Base-by-base conservation (phyloP, 1,140 invertebrate genomes). In the Drosophila micromelanica region DNA sequence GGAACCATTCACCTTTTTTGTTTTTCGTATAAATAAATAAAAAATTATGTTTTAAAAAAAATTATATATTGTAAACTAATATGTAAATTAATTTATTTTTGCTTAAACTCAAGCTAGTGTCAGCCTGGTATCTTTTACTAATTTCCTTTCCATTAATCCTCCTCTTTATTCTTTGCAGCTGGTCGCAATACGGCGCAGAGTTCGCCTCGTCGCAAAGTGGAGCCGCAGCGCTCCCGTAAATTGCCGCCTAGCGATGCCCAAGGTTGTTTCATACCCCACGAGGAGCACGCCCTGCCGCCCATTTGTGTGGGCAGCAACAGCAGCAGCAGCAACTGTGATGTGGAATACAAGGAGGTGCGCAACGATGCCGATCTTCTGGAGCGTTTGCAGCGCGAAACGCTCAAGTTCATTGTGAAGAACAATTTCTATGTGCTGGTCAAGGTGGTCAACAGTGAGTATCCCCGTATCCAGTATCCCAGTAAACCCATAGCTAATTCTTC, bases 391-490 rank as follows among this genome's bases (percentile, higher is more conserved):
- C 93, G 93, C n/a, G 94, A 95, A 62, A 93, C 95, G 68, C 93
- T 97, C 20, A 95, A 94, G 90, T 97, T 97, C 93, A 95, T 95
- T n/a, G 91, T 97, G 3, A 96, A 96, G 84, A 94, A 95, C 62
- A 97, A 97, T 93, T 93, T 98, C 5, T 95, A 94, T 91, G 95
- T 97, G 5, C 94, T 94, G 61, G 95, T 97, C 4, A 97, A 96
- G 92, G 94, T 97, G 78, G 93, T 96, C 9, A 95, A 95, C 84
- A 93, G 96, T 96, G 93, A 95, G 95, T 90, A 61, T 13, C n/a
- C 5, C n/a, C n/a, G n/a, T n/a, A n/a, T n/a, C n/a, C n/a, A n/a
- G n/a, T n/a, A n/a, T n/a, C n/a, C n/a, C n/a, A n/a, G n/a, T n/a
- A n/a, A n/a, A n/a, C 32, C 32, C 32, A 35, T 7, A 1, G 5